Evolutionary conservation across 2,888 invertebrate genomes (phyloP), one percentile per base, ranked within the genome.

Genomic region (Polietes domitor): DNA sequence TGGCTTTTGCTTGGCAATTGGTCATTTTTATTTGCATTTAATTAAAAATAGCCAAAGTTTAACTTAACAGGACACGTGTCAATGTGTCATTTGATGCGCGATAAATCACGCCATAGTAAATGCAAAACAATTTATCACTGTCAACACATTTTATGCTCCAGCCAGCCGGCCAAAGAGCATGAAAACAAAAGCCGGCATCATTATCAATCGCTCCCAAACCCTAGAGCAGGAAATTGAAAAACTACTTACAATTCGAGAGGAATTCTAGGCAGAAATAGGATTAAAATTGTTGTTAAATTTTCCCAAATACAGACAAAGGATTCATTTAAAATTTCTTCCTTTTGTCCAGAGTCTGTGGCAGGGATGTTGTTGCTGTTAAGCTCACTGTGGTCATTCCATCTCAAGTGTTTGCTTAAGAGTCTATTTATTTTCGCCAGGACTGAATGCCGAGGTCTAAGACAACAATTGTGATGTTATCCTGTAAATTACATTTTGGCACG

Each of bases 11-110:
- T 47, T 74, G 70, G 83, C 89, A 88, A 90, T 88, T 89, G 90
- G 91, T 90, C 91, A 91, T 89, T 91, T 90, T 87, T 90, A 89
- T 90, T 90, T 90, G 90, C 90, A 91, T 90, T 90, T 90, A 91
- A 90, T 90, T 90, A 91, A 90, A 90, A 91, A 89, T 83, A 85
- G 82, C 88, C 87, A 88, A 87, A 88, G 83, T 80, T 82, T 77
- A 80, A 75, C 68, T 80, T 76, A 80, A 75, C 80, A 85, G 88
- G 89, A 88, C 90, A 90, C 90, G 90, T 90, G 90, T 90, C 91
- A 89, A 88, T 89, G 89, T 88, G 88, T 89, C 88, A 86, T 83
- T 80, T 83, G 84, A 85, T 87, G 88, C 87, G 91, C 89, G 89
- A 90, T 90, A 90, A 90, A 90, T 90, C 90, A 90, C 90, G 90